Evolutionary conservation across 2,113 vertebrate species (phyloP).

Genomic region (Xenopus borealis): DNA sequence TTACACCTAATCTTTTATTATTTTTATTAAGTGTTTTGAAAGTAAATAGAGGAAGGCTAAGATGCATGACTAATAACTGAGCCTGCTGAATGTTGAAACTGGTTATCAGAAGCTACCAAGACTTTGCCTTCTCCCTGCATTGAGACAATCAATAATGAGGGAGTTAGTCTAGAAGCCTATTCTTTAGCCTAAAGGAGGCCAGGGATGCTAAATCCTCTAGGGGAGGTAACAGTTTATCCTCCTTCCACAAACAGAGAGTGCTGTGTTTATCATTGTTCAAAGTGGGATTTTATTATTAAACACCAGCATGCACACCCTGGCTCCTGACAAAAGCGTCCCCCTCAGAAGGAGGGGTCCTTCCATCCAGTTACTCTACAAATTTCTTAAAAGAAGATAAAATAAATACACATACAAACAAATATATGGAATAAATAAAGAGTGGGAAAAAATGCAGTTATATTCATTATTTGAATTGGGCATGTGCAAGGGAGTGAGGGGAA

Average conservation of each 20-base stretch:
- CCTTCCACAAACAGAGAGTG: slow-evolving; percentile 82
- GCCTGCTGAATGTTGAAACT: slow-evolving; percentile 93
- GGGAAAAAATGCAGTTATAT: neutral
- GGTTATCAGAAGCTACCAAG: slow-evolving; percentile 93
- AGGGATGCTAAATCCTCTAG: slow-evolving; percentile 77
- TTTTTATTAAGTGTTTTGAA: slow-evolving; percentile 89
- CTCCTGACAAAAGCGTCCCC: neutral
- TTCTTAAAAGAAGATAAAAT: neutral
- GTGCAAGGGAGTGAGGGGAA: neutral
- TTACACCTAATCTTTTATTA: slow-evolving; percentile 90
- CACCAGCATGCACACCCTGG: slow-evolving; percentile 8
- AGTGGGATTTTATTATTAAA: slow-evolving; percentile 72
- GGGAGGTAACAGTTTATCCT: slow-evolving; percentile 84
- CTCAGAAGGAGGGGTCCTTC: neutral
- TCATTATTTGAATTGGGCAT: neutral
- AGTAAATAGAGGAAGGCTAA: slow-evolving; percentile 87
- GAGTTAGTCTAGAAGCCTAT: slow-evolving; percentile 78
- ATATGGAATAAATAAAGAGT: neutral
- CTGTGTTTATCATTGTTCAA: slow-evolving; percentile 80
- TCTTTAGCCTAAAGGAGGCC: slow-evolving; percentile 86
- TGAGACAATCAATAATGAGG: slow-evolving; percentile 98
- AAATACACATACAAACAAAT: neutral
- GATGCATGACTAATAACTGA: slow-evolving; percentile 98
- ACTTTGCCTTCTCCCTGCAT: slow-evolving; percentile 90
- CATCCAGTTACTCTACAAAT: neutral